These are phyloP conservation scores for Drosophila diplacantha DNA, from an alignment of 2,888 invertebrate species.

Conservation along the genomic window DNA sequence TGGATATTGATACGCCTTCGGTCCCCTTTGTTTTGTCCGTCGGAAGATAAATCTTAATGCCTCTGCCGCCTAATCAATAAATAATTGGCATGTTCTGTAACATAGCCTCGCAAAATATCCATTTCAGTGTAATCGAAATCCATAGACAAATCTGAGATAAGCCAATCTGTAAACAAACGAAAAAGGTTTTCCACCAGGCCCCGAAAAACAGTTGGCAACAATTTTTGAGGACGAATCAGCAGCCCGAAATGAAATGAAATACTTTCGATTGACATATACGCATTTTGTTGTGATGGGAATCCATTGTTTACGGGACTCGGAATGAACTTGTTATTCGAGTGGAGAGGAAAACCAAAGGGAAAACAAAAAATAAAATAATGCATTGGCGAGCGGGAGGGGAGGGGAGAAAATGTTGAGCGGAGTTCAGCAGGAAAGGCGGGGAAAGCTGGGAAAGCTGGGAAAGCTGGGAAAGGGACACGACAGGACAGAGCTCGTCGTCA, in stretches of 20 bases:
- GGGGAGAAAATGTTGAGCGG: slow-evolving; percentile 6
- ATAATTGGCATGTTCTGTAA: slow-evolving; percentile 36
- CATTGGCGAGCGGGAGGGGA: slow-evolving; percentile 15
- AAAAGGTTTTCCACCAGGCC: slow-evolving; percentile 16
- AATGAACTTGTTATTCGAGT: slow-evolving; percentile 56
- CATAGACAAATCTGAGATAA: slow-evolving; percentile 35
- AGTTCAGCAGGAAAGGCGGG: slow-evolving; percentile 20
- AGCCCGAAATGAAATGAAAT: slow-evolving; percentile 36
- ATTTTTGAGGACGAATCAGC: slow-evolving; percentile 26
- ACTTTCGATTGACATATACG: slow-evolving; percentile 45
- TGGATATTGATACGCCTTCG: slow-evolving; percentile 10
- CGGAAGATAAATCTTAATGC: slow-evolving; percentile 39
- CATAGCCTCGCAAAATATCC: slow-evolving; percentile 31
- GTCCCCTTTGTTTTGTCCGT: slow-evolving; percentile 8
- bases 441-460: neutral
- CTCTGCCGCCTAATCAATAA: slow-evolving; percentile 39
- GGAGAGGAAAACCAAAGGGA: slow-evolving; percentile 21
- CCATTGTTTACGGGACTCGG: slow-evolving; percentile 40
- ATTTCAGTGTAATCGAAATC: slow-evolving; percentile 35
- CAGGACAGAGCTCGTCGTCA: slow-evolving; percentile 24
- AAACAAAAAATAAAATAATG: slow-evolving; percentile 32
- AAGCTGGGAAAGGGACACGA: slow-evolving; percentile 7
- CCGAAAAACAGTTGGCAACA: slow-evolving; percentile 28
- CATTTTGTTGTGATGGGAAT: slow-evolving; percentile 40
- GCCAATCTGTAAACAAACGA: slow-evolving; percentile 35